A percentile compares a stretch with the other conserved stretches of the same genome.
Conservation (phyloP, 2,797 vertebrate species). For the Triplophysa bombifrons region DNA sequence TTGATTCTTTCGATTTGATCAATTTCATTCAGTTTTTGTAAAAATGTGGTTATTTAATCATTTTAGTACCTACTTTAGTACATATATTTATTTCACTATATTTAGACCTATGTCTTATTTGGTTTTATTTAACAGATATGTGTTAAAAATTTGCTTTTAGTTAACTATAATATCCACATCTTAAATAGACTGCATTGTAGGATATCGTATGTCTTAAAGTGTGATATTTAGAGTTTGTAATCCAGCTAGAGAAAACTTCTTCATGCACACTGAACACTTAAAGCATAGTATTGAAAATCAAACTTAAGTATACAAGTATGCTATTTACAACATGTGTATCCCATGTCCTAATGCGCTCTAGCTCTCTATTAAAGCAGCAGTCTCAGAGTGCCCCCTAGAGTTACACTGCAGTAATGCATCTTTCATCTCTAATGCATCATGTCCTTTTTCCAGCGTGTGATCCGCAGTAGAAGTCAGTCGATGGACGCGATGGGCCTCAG, state of each 20-base stretch:
- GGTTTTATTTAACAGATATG: no score
- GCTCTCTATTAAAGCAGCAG: constrained; percentile 30
- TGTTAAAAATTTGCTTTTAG: no score
- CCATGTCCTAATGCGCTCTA: no score
- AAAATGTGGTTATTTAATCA: no score
- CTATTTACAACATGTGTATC: background rate
- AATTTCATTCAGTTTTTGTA: no score
- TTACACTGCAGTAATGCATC: constrained; percentile 29
- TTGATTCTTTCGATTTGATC: no score
- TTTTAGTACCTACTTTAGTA: no score
- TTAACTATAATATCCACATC: no score
- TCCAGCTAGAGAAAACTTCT: background rate
- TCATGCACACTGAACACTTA: background rate
- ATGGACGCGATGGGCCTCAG: constrained; percentile 87
- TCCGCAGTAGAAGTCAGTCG: constrained; percentile 90
- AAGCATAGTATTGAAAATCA: background rate
- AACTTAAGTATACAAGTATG: background rate
- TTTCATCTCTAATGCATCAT: constrained; percentile 1
- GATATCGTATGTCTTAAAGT: background rate
- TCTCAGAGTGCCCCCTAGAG: constrained; percentile 62
- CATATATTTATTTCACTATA: no score
- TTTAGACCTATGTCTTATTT: no score
- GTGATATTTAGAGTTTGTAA: background rate
- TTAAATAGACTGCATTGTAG: background rate
- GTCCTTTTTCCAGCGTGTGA: constrained; percentile 80